phyloP scores from a whole-genome alignment of 2,797 vertebrate genomes.

The Rhinophrynus dorsalis region DNA sequence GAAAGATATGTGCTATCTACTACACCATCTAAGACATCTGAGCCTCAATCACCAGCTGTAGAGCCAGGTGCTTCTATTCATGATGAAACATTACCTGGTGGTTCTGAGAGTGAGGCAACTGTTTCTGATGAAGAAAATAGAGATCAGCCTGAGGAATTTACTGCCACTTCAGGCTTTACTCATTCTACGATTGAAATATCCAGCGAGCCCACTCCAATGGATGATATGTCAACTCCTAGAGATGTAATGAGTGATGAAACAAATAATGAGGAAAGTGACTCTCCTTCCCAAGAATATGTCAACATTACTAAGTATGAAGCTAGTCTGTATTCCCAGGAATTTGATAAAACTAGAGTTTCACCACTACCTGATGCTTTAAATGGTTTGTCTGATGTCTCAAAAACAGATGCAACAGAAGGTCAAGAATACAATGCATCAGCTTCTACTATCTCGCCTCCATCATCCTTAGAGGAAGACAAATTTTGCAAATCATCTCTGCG shows the following conservation, averaged over 20 bases:
- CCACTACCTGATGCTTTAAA: conserved; percentile 71
- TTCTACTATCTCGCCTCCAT: conserved; percentile 90
- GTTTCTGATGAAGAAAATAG: conserved; percentile 89
- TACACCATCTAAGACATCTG: conserved; percentile 72
- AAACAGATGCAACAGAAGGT: conserved; percentile 89
- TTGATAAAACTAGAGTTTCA: conserved; percentile 71
- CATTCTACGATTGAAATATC: conserved; percentile 93
- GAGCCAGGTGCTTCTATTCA: conserved; percentile 79
- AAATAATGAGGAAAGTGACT: conserved; percentile 84
- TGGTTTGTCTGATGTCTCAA: conserved; percentile 77
- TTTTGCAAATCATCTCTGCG: conserved; percentile 72
- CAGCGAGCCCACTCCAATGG: conserved; percentile 89
- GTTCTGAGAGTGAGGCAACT: conserved; percentile 81
- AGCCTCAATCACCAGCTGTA: conserved; percentile 75
- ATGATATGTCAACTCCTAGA: conserved; percentile 90
- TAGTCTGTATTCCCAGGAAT: conserved; percentile 71
- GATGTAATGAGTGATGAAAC: conserved; percentile 90
- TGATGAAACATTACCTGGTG: conserved; percentile 81
- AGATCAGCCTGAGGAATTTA: conserved; percentile 85
- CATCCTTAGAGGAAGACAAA: conserved; percentile 88
- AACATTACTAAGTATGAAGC: conserved; percentile 75
- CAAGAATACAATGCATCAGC: conserved; percentile 87
- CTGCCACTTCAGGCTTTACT: conserved; percentile 83
- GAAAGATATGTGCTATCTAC: conserved; percentile 65
- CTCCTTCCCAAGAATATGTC: conserved; percentile 82